Base-by-base conservation (phyloP, 1,140 invertebrate genomes). In the Limonius californicus region DNA sequence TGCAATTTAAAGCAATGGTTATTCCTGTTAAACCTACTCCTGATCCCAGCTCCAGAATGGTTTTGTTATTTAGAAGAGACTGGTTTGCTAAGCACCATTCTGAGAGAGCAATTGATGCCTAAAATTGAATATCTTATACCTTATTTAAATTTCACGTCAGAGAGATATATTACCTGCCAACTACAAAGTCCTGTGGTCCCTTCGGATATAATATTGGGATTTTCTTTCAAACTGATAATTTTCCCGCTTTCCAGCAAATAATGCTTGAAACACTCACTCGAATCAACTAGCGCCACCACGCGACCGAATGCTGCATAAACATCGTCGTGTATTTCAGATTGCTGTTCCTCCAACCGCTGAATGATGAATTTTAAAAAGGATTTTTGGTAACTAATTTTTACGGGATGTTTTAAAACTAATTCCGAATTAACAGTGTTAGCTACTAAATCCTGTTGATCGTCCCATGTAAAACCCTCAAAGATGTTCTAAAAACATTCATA, bases 31-130 rank as follows among this genome's bases (percentile, higher is more conserved):
- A 72, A 47, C 84, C 84, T 54, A 82, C 73, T 45, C 84, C 84
- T 21, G 81, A 82, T 55, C 84, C 84, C 55, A 85, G 72, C 75
- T 85, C 84, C 8, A 85, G 57, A n/a, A 85, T 61, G 53, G 58
- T 70, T 76, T 81, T 82, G 12, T 66, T 60, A 14, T 67, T 23
- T 0, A 84, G 69, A 19, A 62, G 23, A 18, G 70, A 23, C 66
- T 68, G 75, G 66, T 84, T 78, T 60, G 64, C 58, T 18, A 79
- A 63, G 57, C 78, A 81, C 82, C 82, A 85, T 68, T 83, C 79
- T 35, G 79, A 78, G 58, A 85, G 70, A 47, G 74, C 76, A 58
- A 78, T 67, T 21, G 78, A 75, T 21, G 80, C 82, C 81, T 81
- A 55, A 67, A 68, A 72, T 20, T 15, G n/a, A 19, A 21, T 50